Evolutionary conservation across 2,113 vertebrate genomes (phyloP).

Genomic region (Fregetta grallaria): DNA sequence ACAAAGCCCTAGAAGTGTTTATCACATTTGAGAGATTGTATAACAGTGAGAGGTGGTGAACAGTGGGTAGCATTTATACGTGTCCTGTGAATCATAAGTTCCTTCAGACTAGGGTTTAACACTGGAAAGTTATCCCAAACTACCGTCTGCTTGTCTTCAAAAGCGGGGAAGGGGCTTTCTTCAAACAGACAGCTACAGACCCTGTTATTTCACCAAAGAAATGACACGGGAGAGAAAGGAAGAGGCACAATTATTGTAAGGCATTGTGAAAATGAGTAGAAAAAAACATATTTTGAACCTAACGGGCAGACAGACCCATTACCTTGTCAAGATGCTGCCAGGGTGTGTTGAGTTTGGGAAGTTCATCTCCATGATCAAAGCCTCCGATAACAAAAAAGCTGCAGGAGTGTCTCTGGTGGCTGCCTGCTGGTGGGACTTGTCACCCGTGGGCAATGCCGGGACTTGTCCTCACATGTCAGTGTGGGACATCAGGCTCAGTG

Average conservation of each 20-base stretch:
- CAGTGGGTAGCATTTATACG: background rate
- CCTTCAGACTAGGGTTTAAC: background rate
- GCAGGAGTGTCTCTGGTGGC: background rate
- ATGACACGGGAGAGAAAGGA: background rate
- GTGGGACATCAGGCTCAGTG: background rate
- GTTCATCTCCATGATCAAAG: accelerated
- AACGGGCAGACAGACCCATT: background rate
- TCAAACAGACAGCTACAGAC: background rate
- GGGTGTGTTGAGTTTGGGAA: background rate
- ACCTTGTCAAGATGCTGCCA: background rate
- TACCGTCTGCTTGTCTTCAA: background rate
- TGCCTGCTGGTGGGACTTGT: background rate
- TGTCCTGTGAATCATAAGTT: conserved; percentile 28
- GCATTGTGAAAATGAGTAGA: background rate
- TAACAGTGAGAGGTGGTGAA: conserved; percentile 31
- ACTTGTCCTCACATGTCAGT: accelerated
- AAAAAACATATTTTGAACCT: background rate
- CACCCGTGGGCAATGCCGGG: accelerated
- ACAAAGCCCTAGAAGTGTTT: conserved; percentile 43
- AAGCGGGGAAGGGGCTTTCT: background rate
- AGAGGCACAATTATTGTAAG: background rate
- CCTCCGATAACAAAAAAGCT: background rate
- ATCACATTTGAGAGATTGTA: conserved; percentile 13
- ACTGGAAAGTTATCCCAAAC: background rate
- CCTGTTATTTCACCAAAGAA: background rate